Conservation (phyloP, 2,113 vertebrate genomes). For the Pachypanchax playfairii region DNA sequence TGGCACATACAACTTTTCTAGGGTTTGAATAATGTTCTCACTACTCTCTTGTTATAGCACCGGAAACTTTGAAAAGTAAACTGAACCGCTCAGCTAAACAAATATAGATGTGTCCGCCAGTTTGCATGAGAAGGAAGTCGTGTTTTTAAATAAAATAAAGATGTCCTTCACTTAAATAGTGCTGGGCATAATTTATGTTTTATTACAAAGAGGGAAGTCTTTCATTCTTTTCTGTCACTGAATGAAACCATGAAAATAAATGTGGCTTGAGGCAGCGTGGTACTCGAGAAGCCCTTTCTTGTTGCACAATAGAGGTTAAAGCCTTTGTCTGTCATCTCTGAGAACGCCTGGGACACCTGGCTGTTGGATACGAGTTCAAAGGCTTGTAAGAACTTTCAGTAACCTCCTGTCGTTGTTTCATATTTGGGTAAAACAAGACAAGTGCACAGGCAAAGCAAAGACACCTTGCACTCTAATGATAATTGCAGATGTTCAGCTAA, state of each 20-base stretch:
- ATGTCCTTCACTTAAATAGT: constrained; percentile 18
- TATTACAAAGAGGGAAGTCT: constrained; percentile 37
- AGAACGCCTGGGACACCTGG: constrained; percentile 65
- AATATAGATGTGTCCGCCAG: constrained; percentile 31
- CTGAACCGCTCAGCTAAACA: constrained; percentile 40
- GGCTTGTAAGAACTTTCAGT: constrained; percentile 38
- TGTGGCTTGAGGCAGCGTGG: constrained; percentile 50
- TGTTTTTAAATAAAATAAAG: constrained; percentile 7
- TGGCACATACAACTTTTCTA: constrained; percentile 7
- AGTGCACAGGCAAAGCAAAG: constrained; percentile 52
- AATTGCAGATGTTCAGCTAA: constrained; percentile 49
- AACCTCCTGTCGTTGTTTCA: constrained; percentile 38
- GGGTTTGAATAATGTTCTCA: constrained; percentile 45
- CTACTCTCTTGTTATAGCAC: constrained; percentile 25
- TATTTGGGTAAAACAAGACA: constrained; percentile 45
- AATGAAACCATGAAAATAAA: constrained; percentile 56
- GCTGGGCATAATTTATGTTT: constrained; percentile 29
- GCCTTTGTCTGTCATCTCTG: constrained; percentile 55
- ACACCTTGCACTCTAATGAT: constrained; percentile 69
- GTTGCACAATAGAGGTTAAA: constrained; percentile 58
- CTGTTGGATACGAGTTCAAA: constrained; percentile 67
- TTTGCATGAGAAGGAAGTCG: constrained; percentile 49
- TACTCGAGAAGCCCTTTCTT: constrained; percentile 61
- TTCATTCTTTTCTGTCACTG: constrained; percentile 37
- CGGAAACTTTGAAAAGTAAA: constrained; percentile 46